Evolutionary conservation across 2,888 invertebrate genomes (phyloP).

Genomic region (Pseudococcus jackbeardsleyi): DNA sequence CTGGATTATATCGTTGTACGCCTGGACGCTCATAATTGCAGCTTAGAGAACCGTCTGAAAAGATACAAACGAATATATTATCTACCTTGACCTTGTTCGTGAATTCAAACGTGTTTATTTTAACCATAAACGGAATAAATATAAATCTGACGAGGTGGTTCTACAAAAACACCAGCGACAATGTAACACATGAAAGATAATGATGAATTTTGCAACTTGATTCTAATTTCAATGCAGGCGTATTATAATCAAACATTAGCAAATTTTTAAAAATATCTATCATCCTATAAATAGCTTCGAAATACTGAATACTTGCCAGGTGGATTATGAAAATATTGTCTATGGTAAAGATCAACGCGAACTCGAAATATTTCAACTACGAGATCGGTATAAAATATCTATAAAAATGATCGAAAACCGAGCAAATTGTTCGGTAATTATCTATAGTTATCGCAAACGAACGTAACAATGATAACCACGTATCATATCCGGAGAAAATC

Average conservation of each 20-base stretch:
- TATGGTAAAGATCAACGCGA: neutral
- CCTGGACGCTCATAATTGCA: constrained; percentile 79
- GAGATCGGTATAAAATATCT: neutral
- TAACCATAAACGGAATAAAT: constrained; percentile 56
- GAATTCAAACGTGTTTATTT: constrained; percentile 37
- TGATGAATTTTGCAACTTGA: neutral
- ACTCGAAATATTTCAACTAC: neutral
- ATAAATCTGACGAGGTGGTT: neutral
- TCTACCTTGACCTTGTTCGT: constrained; percentile 48
- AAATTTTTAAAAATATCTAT: constrained; percentile 35
- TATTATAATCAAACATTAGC: neutral
- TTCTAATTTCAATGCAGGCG: neutral
- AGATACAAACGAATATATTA: constrained; percentile 33
- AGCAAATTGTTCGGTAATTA: neutral
- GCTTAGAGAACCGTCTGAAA: constrained; percentile 1
- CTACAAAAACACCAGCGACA: neutral
- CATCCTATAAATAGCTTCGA: constrained; percentile 56
- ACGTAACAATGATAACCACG: constrained; percentile 29
- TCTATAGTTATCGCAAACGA: neutral
- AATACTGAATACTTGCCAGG: constrained; percentile 62
- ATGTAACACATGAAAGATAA: neutral
- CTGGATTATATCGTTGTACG: constrained; percentile 80
- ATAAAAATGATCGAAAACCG: neutral
- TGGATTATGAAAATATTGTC: constrained; percentile 52
- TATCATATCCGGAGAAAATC: constrained; percentile 14